A percentile compares a stretch with the other conserved stretches of the same genome.
Evolutionary conservation across 2,888 invertebrate genomes (phyloP).

Genomic region (Drosophila barbarae): DNA sequence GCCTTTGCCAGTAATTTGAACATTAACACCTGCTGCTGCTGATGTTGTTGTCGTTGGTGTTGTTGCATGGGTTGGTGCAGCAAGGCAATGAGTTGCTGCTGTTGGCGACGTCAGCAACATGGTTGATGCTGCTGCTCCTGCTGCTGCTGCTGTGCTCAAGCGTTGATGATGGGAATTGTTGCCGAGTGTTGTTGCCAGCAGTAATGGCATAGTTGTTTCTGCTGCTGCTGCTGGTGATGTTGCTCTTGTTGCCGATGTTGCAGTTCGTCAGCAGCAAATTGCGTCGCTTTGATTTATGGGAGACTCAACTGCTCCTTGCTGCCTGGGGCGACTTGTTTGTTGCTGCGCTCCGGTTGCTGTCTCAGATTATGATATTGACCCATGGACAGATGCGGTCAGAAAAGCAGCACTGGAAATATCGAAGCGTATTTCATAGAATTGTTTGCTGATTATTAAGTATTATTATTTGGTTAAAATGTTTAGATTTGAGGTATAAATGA

Average conservation of each 20-base stretch:
- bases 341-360: conserved; percentile 51
- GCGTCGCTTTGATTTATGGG: conserved; percentile 78
- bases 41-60: conserved; percentile 31
- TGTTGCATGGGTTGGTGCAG: conserved; percentile 46
- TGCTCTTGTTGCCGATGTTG: conserved; percentile 41
- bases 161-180: conserved; percentile 67
- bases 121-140: conserved; percentile 44
- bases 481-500: no score
- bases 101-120: conserved; percentile 59
- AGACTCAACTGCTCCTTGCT: conserved; percentile 56
- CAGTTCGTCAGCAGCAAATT: conserved; percentile 75
- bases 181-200: conserved; percentile 47
- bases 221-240: conserved; percentile 20
- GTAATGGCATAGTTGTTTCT: conserved; percentile 47
- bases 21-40: conserved; percentile 77
- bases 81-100: conserved; percentile 42
- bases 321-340: conserved; percentile 63
- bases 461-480: no score
- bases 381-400: conserved; percentile 58
- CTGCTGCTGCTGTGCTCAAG: conserved; percentile 57
- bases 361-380: conserved; percentile 77
- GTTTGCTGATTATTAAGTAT: background rate
- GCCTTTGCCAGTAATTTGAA: conserved; percentile 76
- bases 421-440: no score
- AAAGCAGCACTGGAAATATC: conserved; percentile 1